A percentile compares a stretch with the other conserved stretches of the same genome.
These are phyloP conservation scores for Plebejus anna DNA, from an alignment of 2,888 invertebrate genomes.

Conservation along the genomic window DNA sequence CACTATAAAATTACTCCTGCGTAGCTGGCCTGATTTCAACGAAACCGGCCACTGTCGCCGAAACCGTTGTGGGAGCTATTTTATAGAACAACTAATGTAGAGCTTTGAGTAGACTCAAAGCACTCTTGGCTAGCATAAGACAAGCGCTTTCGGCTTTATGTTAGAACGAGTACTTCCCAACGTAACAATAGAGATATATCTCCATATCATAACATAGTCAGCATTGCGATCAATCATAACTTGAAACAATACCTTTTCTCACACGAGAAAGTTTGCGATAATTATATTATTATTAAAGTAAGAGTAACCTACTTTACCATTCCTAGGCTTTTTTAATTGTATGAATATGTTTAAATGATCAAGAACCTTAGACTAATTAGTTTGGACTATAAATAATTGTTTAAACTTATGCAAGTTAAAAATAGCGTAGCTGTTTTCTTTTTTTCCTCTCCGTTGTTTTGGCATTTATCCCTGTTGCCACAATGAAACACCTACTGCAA, in stretches of 20 bases:
- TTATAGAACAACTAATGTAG: no score
- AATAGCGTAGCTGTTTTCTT: no score
- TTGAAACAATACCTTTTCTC: neutral
- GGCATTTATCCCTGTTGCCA: no score
- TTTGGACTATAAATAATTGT: neutral
- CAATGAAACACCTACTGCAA: no score
- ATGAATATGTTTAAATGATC: neutral
- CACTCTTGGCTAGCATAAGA: no score
- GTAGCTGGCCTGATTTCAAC: no score
- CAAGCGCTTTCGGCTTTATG: no score
- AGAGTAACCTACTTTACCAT: neutral
- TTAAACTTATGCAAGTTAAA: neutral
- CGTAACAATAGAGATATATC: neutral
- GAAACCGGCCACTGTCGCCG: no score
- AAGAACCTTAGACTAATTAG: neutral
- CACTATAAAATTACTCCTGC: no score
- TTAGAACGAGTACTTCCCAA: neutral
- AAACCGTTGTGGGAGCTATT: no score
- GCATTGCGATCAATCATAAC: neutral
- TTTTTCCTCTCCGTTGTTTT: no score
- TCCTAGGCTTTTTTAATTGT: neutral
- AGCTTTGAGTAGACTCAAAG: no score
- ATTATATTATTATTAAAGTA: slow-evolving; percentile 9
- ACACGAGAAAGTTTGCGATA: neutral
- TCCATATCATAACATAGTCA: neutral